phyloP scores from a whole-genome alignment of 2,888 invertebrate species.

The Hanleya hanleyi region DNA sequence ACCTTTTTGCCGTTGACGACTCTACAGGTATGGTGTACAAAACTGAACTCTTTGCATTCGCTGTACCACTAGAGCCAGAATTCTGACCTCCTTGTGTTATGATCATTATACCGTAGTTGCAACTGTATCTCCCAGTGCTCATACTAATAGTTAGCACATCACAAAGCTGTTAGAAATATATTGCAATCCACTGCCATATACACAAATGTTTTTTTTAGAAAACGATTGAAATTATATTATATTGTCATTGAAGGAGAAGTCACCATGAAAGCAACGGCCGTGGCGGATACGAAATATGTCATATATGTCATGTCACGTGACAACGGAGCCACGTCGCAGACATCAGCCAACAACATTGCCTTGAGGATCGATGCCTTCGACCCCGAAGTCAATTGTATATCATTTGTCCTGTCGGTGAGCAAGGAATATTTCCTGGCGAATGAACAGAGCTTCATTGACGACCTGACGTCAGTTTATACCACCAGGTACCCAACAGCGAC shows the following conservation, averaged over 20 bases:
- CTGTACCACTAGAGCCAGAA: too few relatives aligned
- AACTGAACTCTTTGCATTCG: background rate
- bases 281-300: constrained; percentile 39
- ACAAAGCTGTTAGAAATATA: too few relatives aligned
- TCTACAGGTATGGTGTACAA: constrained; percentile 37
- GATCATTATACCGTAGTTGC: too few relatives aligned
- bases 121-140: too few relatives aligned
- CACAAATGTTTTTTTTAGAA: too few relatives aligned
- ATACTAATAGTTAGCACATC: too few relatives aligned
- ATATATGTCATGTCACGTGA: constrained; percentile 49
- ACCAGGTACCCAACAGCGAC: constrained; percentile 37
- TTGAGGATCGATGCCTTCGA: constrained; percentile 58
- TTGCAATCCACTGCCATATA: too few relatives aligned
- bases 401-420: constrained; percentile 42
- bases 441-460: constrained; percentile 43
- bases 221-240: too few relatives aligned
- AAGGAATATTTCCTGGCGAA: constrained; percentile 37
- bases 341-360: constrained; percentile 44
- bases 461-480: constrained; percentile 45
- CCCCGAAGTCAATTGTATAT: constrained; percentile 41
- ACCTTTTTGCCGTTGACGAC: constrained; percentile 45
- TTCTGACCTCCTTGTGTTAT: too few relatives aligned
- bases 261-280: constrained; percentile 35
- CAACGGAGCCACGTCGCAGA: constrained; percentile 42
- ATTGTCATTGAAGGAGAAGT: constrained; percentile 39